Evolutionary conservation across 37 sponge, comb jelly and placozoan species (phyloP).

Genomic region (Diacarnus erythraeanus): DNA sequence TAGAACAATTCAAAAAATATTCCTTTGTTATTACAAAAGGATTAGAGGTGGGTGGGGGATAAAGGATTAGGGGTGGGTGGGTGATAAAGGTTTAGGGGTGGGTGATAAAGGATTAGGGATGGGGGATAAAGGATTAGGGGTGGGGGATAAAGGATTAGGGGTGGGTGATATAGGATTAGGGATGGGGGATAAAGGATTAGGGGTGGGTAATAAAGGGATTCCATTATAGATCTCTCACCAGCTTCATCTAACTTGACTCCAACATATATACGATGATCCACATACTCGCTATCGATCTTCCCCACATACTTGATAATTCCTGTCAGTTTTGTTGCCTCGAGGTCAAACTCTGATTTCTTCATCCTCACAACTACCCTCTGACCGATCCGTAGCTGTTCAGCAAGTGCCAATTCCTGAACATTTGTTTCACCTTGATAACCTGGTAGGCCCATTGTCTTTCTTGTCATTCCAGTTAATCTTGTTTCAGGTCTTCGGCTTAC

Average conservation of each 20-base stretch:
- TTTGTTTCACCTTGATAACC: conserved; percentile 26
- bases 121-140: too few species aligned
- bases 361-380: conserved; percentile 67
- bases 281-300: conserved; percentile 86
- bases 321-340: conserved; percentile 69
- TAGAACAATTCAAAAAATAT: too few species aligned
- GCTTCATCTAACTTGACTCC: conserved; percentile 91
- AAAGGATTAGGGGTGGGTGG: too few species aligned
- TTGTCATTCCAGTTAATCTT: background rate
- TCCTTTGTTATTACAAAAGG: too few species aligned
- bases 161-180: too few species aligned
- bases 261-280: conserved; percentile 85
- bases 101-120: too few species aligned
- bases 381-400: conserved; percentile 57
- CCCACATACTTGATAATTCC: conserved; percentile 86
- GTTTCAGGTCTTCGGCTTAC: background rate
- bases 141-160: too few species aligned
- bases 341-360: conserved; percentile 81
- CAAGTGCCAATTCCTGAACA: conserved; percentile 26
- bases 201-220: background rate
- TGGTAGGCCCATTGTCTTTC: conserved; percentile 1
- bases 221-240: conserved; percentile 27
- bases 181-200: too few species aligned
- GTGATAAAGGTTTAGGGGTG: too few species aligned
- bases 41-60: too few species aligned